Conservation (phyloP, 2,888 invertebrate genomes). For the Lithophane leautieri region DNA sequence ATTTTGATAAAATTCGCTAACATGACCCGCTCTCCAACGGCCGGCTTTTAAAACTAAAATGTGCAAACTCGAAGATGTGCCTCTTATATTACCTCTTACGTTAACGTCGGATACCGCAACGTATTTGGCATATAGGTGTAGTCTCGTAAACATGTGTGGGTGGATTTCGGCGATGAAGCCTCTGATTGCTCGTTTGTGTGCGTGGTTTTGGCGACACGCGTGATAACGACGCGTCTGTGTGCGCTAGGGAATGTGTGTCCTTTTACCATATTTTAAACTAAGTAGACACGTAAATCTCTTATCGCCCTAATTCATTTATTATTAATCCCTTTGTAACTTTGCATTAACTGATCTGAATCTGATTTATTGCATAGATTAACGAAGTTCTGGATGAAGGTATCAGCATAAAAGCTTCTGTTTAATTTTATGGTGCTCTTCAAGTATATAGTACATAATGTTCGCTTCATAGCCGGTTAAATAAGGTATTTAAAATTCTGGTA, state of each 20-base stretch:
- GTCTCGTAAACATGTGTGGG: conserved; percentile 78
- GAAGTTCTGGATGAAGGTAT: conserved; percentile 33
- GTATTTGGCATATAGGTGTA: conserved; percentile 87
- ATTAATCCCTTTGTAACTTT: conserved; percentile 62
- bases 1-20: conserved; percentile 82
- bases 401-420: conserved; percentile 54
- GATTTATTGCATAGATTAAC: conserved; percentile 52
- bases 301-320: conserved; percentile 66
- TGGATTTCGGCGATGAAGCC: conserved; percentile 81
- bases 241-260: conserved; percentile 71
- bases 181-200: conserved; percentile 68
- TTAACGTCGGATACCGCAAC: conserved; percentile 89
- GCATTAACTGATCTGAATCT: conserved; percentile 56
- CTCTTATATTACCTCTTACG: conserved; percentile 90
- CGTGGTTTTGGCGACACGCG: conserved; percentile 73
- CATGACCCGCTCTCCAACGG: conserved; percentile 87
- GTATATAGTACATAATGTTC: neutral
- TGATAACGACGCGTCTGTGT: conserved; percentile 70
- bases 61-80: conserved; percentile 90
- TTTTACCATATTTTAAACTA: conserved; percentile 74
- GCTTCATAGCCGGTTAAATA: conserved; percentile 58
- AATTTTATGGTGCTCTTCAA: conserved; percentile 27
- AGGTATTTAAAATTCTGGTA: conserved; percentile 68
- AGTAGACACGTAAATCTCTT: conserved; percentile 66
- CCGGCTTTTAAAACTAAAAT: conserved; percentile 88